Percentiles rank a stretch among this genome's conserved stretches.
Conservation (phyloP, 2,113 vertebrate species). For the Aleadryas rufinucha region DNA sequence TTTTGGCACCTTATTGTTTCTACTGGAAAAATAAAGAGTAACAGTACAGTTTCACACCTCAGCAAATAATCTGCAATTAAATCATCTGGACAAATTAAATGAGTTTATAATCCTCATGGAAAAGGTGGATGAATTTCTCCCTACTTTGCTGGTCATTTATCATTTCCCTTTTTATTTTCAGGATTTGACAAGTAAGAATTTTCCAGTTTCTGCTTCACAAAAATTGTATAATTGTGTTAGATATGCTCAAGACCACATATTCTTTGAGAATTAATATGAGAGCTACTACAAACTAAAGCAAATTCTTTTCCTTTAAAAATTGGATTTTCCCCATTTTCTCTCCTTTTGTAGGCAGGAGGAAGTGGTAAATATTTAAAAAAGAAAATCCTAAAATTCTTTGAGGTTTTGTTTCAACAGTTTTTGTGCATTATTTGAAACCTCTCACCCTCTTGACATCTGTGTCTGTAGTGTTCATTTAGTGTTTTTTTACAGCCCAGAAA, state of each 20-base stretch:
- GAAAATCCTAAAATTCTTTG: background rate
- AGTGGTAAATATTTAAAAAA: background rate
- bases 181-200: background rate
- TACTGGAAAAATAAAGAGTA: background rate
- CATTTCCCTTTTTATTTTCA: background rate
- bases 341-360: background rate
- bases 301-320: background rate
- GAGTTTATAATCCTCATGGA: rapidly evolving
- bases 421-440: background rate
- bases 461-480: background rate
- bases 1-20: background rate
- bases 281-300: background rate
- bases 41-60: background rate
- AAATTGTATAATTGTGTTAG: background rate
- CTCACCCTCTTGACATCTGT: background rate
- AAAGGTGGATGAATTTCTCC: background rate
- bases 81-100: background rate
- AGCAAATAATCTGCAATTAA: background rate
- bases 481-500: background rate
- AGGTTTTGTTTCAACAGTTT: background rate
- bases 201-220: background rate
- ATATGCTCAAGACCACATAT: background rate
- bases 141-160: background rate
- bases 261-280: background rate
- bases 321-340: rapidly evolving